phyloP scores from a whole-genome alignment of 2,797 vertebrate species.

The Hafferia zeledoni region DNA sequence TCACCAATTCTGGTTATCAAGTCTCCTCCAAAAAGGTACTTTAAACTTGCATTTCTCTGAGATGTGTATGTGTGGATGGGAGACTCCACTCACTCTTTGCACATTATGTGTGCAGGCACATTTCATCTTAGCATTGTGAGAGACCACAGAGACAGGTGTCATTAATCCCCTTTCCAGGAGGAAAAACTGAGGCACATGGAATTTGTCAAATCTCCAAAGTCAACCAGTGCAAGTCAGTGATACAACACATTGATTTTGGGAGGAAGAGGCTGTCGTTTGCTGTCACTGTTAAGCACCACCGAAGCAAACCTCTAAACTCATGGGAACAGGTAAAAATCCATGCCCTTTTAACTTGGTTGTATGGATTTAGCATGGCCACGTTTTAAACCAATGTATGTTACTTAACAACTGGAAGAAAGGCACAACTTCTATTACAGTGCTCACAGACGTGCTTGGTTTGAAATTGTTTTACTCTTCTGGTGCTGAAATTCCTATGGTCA shows the following conservation, averaged over 20 bases:
- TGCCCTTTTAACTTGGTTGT: neutral
- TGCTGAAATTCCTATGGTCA: neutral
- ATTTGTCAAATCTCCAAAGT: neutral
- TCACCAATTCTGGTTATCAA: neutral
- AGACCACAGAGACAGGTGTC: neutral
- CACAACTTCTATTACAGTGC: no score
- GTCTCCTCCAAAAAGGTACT: neutral
- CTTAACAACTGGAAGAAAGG: neutral
- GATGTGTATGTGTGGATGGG: neutral
- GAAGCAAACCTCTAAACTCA: neutral
- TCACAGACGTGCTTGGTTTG: neutral
- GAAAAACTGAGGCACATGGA: neutral
- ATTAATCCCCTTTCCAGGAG: neutral
- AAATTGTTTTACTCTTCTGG: neutral
- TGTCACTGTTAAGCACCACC: neutral
- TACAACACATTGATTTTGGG: neutral
- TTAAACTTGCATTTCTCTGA: neutral
- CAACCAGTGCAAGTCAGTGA: neutral
- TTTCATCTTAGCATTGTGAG: fast-evolving
- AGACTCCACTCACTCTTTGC: neutral
- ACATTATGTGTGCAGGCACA: fast-evolving
- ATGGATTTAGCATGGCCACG: neutral
- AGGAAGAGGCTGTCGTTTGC: neutral
- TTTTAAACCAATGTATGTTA: neutral
- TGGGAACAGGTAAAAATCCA: neutral